These are phyloP conservation scores for Rhea pennata DNA, from an alignment of 2,113 vertebrate genomes.

Conservation along the genomic window DNA sequence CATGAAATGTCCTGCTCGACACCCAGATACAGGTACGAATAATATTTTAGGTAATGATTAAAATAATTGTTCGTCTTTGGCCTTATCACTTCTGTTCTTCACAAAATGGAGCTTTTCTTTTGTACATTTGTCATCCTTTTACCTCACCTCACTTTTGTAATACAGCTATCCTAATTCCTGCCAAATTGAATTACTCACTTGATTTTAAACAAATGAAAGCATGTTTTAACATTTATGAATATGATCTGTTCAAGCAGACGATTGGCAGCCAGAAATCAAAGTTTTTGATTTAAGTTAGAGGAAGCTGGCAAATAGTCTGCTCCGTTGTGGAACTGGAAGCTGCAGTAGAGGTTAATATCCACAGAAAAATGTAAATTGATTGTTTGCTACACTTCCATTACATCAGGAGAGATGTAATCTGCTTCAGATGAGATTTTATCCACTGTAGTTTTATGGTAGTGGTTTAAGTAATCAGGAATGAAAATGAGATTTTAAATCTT, in stretches of 20 bases:
- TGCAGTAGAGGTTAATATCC: background rate
- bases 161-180: background rate
- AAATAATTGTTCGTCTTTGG: background rate
- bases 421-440: conserved; percentile 15
- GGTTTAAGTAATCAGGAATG: background rate
- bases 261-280: conserved; percentile 39
- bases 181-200: background rate
- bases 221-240: background rate
- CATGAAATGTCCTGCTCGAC: background rate
- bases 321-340: background rate
- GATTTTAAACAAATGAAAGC: conserved; percentile 1
- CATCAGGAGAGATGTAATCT: conserved; percentile 20
- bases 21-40: background rate
- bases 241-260: conserved; percentile 3
- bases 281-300: background rate
- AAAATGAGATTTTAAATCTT: conserved; percentile 28
- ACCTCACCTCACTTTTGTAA: background rate
- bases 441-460: conserved; percentile 25
- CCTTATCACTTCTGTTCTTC: background rate
- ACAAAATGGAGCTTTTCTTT: background rate
- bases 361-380: conserved; percentile 25
- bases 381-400: conserved; percentile 32
- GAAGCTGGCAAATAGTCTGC: background rate
- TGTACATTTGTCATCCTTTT: background rate
- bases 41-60: background rate